Evolutionary conservation across 2,113 vertebrate species (phyloP).

Genomic region (Zingel zingel): DNA sequence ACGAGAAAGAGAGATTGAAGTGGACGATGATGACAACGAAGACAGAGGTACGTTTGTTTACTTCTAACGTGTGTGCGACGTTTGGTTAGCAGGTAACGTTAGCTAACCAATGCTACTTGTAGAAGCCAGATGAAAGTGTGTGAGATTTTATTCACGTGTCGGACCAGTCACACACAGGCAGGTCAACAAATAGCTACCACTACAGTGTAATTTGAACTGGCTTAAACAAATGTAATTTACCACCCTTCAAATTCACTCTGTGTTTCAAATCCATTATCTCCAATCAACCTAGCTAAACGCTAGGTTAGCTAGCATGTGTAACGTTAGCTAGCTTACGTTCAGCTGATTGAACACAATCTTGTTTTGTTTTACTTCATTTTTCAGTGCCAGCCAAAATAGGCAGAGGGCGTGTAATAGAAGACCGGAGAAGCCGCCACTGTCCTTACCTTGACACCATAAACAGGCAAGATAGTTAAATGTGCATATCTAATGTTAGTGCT

Average conservation of each 20-base stretch:
- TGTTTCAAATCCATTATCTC: not conserved
- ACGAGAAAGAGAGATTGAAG: conserved; percentile 81
- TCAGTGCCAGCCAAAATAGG: conserved; percentile 72
- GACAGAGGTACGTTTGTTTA: conserved; percentile 58
- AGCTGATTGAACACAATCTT: not conserved
- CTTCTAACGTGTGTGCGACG: not conserved
- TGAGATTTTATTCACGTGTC: not conserved
- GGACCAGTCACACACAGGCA: too few species aligned
- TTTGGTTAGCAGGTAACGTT: conserved; percentile 28
- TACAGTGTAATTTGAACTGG: not conserved
- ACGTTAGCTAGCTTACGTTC: conserved; percentile 16
- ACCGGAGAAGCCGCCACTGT: conserved; percentile 94
- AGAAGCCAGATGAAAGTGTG: not conserved
- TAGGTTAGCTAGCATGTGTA: conserved; percentile 31
- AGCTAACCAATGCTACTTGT: conserved; percentile 20
- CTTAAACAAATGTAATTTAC: not conserved
- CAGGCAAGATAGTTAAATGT: conserved; percentile 80
- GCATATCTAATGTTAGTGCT: not conserved
- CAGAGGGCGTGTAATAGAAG: conserved; percentile 82
- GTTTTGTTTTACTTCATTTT: not conserved
- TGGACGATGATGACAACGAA: conserved; percentile 78
- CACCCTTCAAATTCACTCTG: not conserved
- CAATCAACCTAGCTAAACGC: not conserved
- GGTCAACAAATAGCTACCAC: not conserved
- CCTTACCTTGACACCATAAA: conserved; percentile 97